Base-by-base conservation (phyloP, 2,888 invertebrate genomes). In the Platycheirus albimanus region DNA sequence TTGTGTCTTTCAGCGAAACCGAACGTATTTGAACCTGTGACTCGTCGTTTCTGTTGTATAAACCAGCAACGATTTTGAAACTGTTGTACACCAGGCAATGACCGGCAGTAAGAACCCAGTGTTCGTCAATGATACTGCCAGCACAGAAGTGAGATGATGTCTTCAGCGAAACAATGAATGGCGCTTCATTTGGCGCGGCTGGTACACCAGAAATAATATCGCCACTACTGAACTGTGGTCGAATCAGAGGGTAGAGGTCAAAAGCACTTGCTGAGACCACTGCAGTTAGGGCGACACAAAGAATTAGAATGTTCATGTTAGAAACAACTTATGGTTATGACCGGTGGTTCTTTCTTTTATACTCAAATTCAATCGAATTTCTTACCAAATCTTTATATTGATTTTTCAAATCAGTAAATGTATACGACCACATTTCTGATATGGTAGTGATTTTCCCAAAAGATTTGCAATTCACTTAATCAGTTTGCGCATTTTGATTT, bases 111-210 rank as follows among this genome's bases (percentile, higher is more conserved):
- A 92, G 15, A 0, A 92, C 72, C 86, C 85, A 86, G 0, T 81
- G 20, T 0, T 84, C 49, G 15, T 49, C 78, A 63, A 92, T 78
- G 69, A 92, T 86, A 10, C 90, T 88, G 3, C 91, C 92, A 45
- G 89, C 91, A 72, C 92, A 92, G 17, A 88, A 90, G 24, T 89
- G 89, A 0, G 86, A 66, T 0, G 51, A 10, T 20, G 20, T 49
- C 77, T 87, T 87, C 51, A 90, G 43, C 1, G 92, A 91, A 1
- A 91, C 90, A 45, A 91, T 91, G 78, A 88, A 91, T 0, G 92
- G 91, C 7, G 91, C 91, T 85, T 90, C 89, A 20, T 90, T 89
- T 2, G 87, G 85, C 0, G 10, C 0, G 0, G 92, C 91, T 49
- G 89, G 86, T 0, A 87, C 3, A 8, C 90, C 90, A 61, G 90